Evolutionary conservation across 2,888 invertebrate genomes (phyloP).

Genomic region (Pristionchus entomophagus): DNA sequence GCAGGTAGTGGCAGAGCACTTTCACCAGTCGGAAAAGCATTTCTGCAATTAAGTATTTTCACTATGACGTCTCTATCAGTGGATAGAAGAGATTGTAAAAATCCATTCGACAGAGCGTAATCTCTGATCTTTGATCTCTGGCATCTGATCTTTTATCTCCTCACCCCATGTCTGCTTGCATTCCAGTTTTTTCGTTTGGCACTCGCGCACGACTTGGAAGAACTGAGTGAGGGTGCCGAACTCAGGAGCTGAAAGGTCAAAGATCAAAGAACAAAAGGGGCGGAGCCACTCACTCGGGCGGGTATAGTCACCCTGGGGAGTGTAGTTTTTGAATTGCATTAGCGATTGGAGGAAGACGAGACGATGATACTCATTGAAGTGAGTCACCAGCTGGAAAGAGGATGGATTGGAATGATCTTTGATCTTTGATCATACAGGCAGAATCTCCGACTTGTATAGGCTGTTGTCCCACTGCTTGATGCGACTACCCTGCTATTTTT

Average conservation of each 20-base stretch:
- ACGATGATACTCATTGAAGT: not conserved
- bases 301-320: too few relatives aligned
- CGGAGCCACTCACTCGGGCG: not conserved
- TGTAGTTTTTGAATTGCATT: not conserved
- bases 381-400: not conserved
- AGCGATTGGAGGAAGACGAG: not conserved
- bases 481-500: not conserved
- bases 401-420: not conserved
- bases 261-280: not conserved
- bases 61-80: too few relatives aligned
- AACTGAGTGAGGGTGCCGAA: not conserved
- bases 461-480: not conserved
- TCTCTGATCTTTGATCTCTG: too few relatives aligned
- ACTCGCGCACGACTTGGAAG: not conserved
- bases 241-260: not conserved
- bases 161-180: not conserved
- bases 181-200: not conserved
- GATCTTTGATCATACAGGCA: not conserved
- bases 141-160: not conserved
- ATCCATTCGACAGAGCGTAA: too few relatives aligned
- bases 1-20: not conserved
- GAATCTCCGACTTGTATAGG: not conserved
- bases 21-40: not conserved
- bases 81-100: not conserved
- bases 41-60: not conserved